Base-by-base conservation (phyloP, 2,797 vertebrate species). In the Hozukius guyotensis region DNA sequence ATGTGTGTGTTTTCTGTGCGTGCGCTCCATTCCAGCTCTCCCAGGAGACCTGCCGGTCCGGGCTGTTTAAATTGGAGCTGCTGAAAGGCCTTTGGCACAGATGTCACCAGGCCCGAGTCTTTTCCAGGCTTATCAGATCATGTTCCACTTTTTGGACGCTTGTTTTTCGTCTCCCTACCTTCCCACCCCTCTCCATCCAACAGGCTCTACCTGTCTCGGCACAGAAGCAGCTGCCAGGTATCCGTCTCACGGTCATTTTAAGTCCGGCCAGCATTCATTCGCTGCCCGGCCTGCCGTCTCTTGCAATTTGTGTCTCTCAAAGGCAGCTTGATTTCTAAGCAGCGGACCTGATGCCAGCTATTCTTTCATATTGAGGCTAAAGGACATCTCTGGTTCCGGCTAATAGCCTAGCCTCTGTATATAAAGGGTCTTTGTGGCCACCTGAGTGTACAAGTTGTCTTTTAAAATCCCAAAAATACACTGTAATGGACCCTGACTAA, bases 121-220 rank as follows among this genome's bases (percentile, higher is more conserved):
- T 96, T 97, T 96, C 92, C 92, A 94, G 82, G 94, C 88, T 96
- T 96, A 96, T 96, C 95, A 96, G 96, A 97, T 97, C 94, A 83
- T 90, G 91, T 96, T 96, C 93, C 95, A 92, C 95, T 95, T 94
- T 96, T 92, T 95, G 96, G 95, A 91, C n/a, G 62, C 73, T 90
- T 81, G 82, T 89, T 88, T 87, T 77, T 73, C 36, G 24, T 78
- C 72, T 73, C 32, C 59, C 78, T 82, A 46, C 78, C 81, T 76
- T 72, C 77, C 72, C 75, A 46, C 77, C 81, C 65, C 64, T 78
- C 77, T 75, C 75, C 62, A 38, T 80, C 76, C 66, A 83, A 85
- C 71, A 77, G 81, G 64, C 82, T 84, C 81, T 83, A 80, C 94
- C 83, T 85, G 82, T 91, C 84, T 95, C 92, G 90, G 90, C 87